Evolutionary conservation across 2,888 invertebrate genomes (phyloP).

Genomic region (Agrotis segetum): DNA sequence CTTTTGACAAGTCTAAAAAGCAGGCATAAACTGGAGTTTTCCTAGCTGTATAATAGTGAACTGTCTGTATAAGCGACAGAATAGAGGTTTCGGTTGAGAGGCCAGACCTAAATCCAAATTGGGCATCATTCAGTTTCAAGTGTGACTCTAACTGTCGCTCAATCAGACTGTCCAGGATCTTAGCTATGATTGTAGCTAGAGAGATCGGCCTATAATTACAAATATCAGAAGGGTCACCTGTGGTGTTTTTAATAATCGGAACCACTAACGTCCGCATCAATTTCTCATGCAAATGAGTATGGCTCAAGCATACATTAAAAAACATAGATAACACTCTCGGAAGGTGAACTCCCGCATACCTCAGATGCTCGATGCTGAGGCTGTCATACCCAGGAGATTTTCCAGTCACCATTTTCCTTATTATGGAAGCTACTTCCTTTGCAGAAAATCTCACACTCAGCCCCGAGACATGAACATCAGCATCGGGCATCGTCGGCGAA

Average conservation of each 20-base stretch:
- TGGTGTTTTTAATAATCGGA: background rate
- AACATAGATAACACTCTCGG: background rate
- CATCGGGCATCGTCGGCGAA: background rate
- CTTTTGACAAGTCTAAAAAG: background rate
- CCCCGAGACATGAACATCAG: background rate
- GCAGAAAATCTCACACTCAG: background rate
- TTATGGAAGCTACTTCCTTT: background rate
- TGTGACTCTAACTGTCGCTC: background rate
- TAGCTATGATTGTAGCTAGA: background rate
- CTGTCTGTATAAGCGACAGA: slow-evolving; percentile 9
- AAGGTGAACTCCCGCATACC: background rate
- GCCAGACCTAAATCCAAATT: slow-evolving; percentile 7
- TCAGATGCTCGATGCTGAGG: background rate
- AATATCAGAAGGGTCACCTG: background rate
- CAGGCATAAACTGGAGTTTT: slow-evolving; percentile 14
- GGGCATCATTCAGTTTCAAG: background rate
- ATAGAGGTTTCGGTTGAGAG: slow-evolving; percentile 8
- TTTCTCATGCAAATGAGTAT: background rate
- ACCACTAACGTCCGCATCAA: background rate
- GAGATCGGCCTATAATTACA: background rate
- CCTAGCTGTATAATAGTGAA: background rate
- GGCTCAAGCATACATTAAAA: background rate
- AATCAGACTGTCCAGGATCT: background rate
- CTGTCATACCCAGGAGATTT: slow-evolving; percentile 1
- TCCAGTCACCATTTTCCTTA: slow-evolving; percentile 1